These are phyloP conservation scores for Ginglymostoma cirratum DNA, from an alignment of 2,113 vertebrate genomes.

Conservation along the genomic window DNA sequence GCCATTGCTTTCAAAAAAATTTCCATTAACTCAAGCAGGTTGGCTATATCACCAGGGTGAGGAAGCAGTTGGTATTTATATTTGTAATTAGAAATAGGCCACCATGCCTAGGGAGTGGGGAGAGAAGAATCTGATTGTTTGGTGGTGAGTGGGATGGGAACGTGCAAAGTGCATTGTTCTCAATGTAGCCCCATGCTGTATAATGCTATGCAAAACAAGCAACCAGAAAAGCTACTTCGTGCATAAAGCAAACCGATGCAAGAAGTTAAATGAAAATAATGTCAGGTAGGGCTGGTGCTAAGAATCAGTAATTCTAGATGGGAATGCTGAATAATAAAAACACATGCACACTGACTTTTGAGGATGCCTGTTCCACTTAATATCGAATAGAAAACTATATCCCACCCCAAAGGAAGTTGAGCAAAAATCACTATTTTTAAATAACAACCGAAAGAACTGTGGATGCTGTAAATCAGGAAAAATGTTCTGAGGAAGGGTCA, in stretches of 20 bases:
- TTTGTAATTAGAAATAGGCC: not conserved
- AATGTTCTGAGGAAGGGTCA: no score
- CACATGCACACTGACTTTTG: not conserved
- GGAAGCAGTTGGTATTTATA: not conserved
- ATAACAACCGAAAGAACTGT: no score
- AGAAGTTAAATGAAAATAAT: not conserved
- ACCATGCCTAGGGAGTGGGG: not conserved
- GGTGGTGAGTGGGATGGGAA: not conserved
- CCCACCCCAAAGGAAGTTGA: not conserved
- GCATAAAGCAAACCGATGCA: not conserved
- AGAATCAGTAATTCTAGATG: not conserved
- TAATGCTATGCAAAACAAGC: not conserved
- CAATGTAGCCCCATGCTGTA: not conserved
- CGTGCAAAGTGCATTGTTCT: not conserved
- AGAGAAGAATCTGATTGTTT: not conserved
- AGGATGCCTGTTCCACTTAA: not conserved
- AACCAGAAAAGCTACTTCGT: not conserved
- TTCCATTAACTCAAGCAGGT: not conserved
- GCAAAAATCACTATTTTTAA: not conserved
- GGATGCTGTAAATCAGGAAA: no score
- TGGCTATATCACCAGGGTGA: not conserved
- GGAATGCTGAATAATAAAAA: not conserved
- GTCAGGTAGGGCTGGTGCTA: not conserved
- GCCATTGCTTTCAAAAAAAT: not conserved
- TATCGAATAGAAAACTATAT: not conserved